Conservation (phyloP, 2,113 vertebrate genomes). For the Morone saxatilis region DNA sequence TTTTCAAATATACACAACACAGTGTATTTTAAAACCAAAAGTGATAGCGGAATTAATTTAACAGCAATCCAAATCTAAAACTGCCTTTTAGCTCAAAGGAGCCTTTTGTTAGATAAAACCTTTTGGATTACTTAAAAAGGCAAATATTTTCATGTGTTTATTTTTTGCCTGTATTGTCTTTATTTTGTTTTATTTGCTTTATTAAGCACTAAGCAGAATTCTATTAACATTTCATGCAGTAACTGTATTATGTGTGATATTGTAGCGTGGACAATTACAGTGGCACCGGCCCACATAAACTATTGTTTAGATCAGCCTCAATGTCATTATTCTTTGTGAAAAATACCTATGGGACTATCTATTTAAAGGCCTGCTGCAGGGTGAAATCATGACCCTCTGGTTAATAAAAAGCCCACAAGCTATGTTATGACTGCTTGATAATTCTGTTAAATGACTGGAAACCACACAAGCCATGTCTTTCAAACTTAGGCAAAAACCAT, state of each 20-base stretch:
- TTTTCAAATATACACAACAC: background rate
- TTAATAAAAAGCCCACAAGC: slow-evolving; percentile 28
- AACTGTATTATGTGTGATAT: background rate
- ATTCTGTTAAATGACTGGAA: slow-evolving; percentile 12
- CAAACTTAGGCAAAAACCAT: background rate
- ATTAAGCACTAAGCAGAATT: background rate
- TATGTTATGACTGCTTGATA: background rate
- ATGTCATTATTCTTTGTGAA: slow-evolving; percentile 43
- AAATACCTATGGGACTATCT: slow-evolving; percentile 31
- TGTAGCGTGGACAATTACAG: background rate
- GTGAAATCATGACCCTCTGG: slow-evolving; percentile 14
- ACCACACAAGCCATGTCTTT: background rate
- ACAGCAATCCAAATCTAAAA: background rate
- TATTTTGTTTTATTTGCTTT: background rate
- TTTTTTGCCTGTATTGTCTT: background rate
- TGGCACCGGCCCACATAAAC: slow-evolving; percentile 16
- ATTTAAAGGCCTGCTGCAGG: slow-evolving; percentile 19
- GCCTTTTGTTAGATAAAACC: background rate
- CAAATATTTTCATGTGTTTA: background rate
- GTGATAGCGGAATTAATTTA: background rate
- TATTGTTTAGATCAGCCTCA: slow-evolving; percentile 42
- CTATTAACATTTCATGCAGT: background rate
- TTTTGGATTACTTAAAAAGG: background rate
- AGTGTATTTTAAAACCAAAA: background rate
- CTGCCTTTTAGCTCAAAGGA: background rate